Conservation (phyloP, 2,888 invertebrate genomes). For the Raillietiella orientalis region DNA sequence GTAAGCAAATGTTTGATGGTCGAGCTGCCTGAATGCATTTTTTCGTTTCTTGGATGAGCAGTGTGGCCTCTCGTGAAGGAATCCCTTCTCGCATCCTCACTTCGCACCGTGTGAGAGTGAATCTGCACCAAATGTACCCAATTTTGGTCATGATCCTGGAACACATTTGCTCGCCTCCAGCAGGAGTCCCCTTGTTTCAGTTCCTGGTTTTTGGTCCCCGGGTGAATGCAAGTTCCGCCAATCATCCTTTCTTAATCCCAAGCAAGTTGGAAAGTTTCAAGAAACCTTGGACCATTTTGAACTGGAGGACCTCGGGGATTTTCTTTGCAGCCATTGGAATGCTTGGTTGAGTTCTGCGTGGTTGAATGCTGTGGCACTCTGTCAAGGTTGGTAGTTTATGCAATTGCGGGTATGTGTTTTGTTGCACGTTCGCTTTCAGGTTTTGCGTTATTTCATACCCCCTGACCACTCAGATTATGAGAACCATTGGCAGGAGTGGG, state of each 20-base stretch:
- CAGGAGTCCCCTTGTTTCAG: slow-evolving; percentile 8
- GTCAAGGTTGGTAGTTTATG: slow-evolving; percentile 21
- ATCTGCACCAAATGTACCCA: too few relatives aligned
- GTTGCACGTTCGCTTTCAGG: slow-evolving; percentile 14
- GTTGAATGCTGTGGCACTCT: slow-evolving; percentile 40
- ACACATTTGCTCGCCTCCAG: too few relatives aligned
- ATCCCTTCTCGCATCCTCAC: too few relatives aligned
- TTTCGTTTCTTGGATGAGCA: too few relatives aligned
- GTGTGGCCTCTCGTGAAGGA: too few relatives aligned
- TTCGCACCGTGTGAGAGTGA: too few relatives aligned
- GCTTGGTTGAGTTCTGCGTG: slow-evolving; percentile 58
- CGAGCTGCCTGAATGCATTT: too few relatives aligned
- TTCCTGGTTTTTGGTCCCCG: slow-evolving; percentile 35
- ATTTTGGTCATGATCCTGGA: too few relatives aligned
- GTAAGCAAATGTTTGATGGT: too few relatives aligned
- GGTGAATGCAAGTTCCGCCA: slow-evolving; percentile 39
- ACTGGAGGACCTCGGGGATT: too few relatives aligned
- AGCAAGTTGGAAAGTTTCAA: slow-evolving; percentile 13
- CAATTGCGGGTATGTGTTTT: background rate
- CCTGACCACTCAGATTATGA: slow-evolving; percentile 47
- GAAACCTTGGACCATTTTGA: slow-evolving; percentile 21
- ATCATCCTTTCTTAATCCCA: slow-evolving; percentile 28
- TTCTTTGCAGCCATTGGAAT: slow-evolving; percentile 35
- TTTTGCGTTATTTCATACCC: slow-evolving; percentile 73
- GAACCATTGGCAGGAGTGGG: slow-evolving; percentile 63